Conservation (phyloP, 2,888 invertebrate species). For the Tetranychus truncatus region DNA sequence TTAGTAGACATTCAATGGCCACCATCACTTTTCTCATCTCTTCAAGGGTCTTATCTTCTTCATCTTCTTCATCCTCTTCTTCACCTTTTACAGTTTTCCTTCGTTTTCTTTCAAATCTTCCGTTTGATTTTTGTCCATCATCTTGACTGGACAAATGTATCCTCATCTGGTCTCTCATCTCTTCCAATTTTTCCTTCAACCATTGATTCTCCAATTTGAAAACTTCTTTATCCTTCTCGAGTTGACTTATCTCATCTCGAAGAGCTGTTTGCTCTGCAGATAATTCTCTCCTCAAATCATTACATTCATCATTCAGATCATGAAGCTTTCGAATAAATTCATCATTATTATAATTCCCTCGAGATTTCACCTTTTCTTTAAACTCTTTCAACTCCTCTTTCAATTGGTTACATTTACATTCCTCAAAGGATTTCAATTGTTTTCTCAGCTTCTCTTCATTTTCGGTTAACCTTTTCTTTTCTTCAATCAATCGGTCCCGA, state of each 20-base stretch:
- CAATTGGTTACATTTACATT: not conserved
- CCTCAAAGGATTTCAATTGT: not conserved
- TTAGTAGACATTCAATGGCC: not conserved
- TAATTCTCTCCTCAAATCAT: slow-evolving; percentile 1
- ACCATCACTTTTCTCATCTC: not conserved
- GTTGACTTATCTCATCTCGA: not conserved
- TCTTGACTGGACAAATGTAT: not conserved
- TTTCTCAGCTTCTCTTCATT: not conserved
- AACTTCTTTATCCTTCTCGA: not conserved
- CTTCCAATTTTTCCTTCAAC: not conserved
- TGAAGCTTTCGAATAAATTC: not conserved
- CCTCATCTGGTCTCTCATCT: not conserved
- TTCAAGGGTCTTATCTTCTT: not conserved
- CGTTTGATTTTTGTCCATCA: not conserved
- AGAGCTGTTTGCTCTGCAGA: not conserved
- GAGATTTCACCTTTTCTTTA: not conserved
- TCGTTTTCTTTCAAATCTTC: not conserved
- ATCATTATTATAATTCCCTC: not conserved
- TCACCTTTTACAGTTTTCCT: not conserved
- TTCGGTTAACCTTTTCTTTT: not conserved
- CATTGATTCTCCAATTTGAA: not conserved
- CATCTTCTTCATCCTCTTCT: not conserved
- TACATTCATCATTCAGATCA: slow-evolving; percentile 5
- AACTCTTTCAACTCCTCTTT: not conserved
- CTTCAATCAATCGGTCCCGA: not conserved